These are phyloP conservation scores for Thymelicus sylvestris DNA, from an alignment of 2,888 invertebrate genomes.

Conservation along the genomic window DNA sequence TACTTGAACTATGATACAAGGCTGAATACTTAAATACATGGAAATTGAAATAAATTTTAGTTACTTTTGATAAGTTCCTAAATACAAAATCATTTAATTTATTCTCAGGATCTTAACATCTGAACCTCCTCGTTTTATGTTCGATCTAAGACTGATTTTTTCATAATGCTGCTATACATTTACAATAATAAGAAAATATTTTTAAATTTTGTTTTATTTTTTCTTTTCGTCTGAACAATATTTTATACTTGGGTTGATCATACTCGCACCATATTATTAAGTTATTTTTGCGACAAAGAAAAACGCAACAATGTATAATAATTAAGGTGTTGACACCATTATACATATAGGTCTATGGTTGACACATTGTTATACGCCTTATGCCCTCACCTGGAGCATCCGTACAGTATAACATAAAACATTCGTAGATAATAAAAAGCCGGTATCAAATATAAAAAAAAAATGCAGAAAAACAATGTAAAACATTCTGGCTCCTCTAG, in stretches of 20 bases:
- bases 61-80: background rate
- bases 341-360: no score
- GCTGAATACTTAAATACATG: slow-evolving; percentile 43
- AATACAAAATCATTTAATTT: background rate
- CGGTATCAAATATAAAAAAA: no score
- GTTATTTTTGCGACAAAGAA: no score
- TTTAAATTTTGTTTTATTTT: slow-evolving; percentile 11
- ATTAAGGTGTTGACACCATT: no score
- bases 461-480: no score
- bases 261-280: background rate
- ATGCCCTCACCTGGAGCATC: no score
- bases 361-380: no score
- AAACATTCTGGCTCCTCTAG: no score
- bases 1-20: slow-evolving; percentile 77
- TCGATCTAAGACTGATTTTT: slow-evolving; percentile 41
- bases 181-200: slow-evolving; percentile 18
- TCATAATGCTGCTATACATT: slow-evolving; percentile 25
- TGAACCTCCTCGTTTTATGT: background rate
- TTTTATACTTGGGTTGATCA: background rate
- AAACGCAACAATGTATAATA: no score
- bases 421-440: no score
- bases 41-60: background rate
- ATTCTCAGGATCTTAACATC: no score
- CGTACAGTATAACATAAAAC: no score
- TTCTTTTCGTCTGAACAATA: background rate